These are phyloP conservation scores for Cossypha polioptera DNA, from an alignment of 2,797 vertebrate species.

Conservation along the genomic window DNA sequence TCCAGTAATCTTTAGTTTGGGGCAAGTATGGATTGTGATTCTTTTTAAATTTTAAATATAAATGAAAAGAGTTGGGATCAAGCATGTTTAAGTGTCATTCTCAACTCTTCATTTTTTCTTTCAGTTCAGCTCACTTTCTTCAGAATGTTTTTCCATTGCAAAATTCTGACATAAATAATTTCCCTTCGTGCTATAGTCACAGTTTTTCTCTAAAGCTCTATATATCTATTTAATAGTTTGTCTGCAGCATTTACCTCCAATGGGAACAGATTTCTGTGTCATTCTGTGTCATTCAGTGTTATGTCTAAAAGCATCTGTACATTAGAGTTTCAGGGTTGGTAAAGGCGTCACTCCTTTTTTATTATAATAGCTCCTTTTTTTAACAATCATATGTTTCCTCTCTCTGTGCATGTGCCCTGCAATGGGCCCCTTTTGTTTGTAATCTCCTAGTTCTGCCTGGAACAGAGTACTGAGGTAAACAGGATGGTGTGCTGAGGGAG, in stretches of 20 bases:
- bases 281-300: not conserved
- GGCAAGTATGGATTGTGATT: not conserved
- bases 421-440: not conserved
- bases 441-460: not conserved
- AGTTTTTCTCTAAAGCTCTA: not conserved
- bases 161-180: not conserved
- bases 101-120: not conserved
- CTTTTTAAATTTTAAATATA: not conserved
- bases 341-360: accelerated
- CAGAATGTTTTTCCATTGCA: not conserved
- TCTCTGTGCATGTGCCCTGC: not conserved
- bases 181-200: not conserved
- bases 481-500: not conserved
- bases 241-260: not conserved
- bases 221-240: not conserved
- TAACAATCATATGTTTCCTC: not conserved
- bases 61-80: not conserved
- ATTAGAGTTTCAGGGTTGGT: not conserved
- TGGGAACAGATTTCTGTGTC: not conserved
- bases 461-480: not conserved
- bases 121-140: not conserved
- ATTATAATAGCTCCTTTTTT: not conserved
- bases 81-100: not conserved
- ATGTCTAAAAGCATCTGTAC: not conserved
- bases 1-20: not conserved